Base-by-base conservation (phyloP, 30 jellyfish, hydroid and myxozoan species). In the Clytia hemisphaerica region DNA sequence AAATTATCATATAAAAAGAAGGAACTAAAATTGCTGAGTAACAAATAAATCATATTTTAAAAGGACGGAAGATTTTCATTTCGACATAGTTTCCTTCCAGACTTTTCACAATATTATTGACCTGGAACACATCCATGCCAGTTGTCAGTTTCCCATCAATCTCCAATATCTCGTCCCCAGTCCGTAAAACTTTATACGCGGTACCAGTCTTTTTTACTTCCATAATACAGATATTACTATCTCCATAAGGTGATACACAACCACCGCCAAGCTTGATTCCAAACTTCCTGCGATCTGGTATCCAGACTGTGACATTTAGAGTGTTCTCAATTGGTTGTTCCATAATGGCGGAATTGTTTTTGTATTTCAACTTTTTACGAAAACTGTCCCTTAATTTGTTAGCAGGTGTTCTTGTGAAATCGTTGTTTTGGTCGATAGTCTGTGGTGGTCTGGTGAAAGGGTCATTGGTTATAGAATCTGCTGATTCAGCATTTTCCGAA, bases 21-120 rank as follows among this genome's bases (percentile, higher is more conserved):
- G n/a, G n/a, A n/a, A n/a, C n/a, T n/a, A n/a, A n/a, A n/a, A n/a
- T n/a, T n/a, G n/a, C n/a, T n/a, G n/a, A n/a, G n/a, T n/a, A n/a
- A n/a, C n/a, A n/a, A n/a, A n/a, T n/a, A 42, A 42, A 0, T 42
- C 19, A 42, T 42, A 12, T 42, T 12, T 57, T 12, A 0, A 57
- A n/a, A 6, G 70, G 70, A 22, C 70, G 70, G 16, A 57, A 57
- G 16, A 57, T 57, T 57, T 57, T 57, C 7, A 57, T 22, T 2
- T 57, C 70, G 38, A 57, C 70, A 57, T 21, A 57, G 33, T 57
- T 57, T 21, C 70, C 70, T 57, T 57, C 70, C 70, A 57, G 33
- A n/a, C 0, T 57, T 7, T 37, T 22, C 4, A 57, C 19, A 37
- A 57, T n/a, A 0, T 33, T 28, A n/a, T 57, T 57, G 14, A 45